Conservation (phyloP, 1,140 invertebrate genomes). For the Drosophila dunni region DNA sequence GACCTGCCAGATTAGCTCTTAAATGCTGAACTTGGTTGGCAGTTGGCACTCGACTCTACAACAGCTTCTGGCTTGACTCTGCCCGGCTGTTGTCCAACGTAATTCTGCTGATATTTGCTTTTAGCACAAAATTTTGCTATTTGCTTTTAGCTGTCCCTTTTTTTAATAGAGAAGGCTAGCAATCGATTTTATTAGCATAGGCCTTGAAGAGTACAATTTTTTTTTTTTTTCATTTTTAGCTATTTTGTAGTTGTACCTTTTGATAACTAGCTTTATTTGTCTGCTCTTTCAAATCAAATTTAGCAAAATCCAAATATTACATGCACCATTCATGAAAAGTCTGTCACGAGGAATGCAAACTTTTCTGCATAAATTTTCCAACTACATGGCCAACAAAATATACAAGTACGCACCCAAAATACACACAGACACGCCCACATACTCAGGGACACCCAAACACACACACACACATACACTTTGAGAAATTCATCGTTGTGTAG, state of each 20-base stretch:
- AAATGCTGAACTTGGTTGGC: constrained; percentile 46
- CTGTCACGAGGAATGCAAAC: constrained; percentile 43
- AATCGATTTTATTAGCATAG: constrained; percentile 68
- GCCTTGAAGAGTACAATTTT: constrained; percentile 16
- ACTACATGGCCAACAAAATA: constrained; percentile 44
- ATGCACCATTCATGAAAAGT: constrained; percentile 46
- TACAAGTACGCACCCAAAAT: constrained; percentile 34
- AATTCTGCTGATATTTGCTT: constrained; percentile 51
- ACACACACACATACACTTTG: constrained; percentile 6
- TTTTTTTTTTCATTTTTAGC: too few relatives aligned
- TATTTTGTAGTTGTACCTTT: constrained; percentile 34
- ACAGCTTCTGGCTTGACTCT: constrained; percentile 1
- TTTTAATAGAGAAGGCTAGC: constrained; percentile 42
- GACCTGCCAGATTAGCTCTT: constrained; percentile 16
- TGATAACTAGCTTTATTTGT: constrained; percentile 57
- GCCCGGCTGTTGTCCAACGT: background rate
- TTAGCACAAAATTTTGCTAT: constrained; percentile 34
- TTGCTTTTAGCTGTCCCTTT: constrained; percentile 31
- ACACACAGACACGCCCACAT: constrained; percentile 40
- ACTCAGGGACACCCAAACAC: constrained; percentile 17
- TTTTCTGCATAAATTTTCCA: constrained; percentile 51
- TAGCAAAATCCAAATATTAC: constrained; percentile 53
- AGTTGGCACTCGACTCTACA: constrained; percentile 66
- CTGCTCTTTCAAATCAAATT: constrained; percentile 65
- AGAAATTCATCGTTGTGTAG: constrained; percentile 33